Percentiles rank a stretch among this genome's conserved stretches.
Conservation (phyloP, 2,797 vertebrate genomes). For the Hephaestus fuliginosus region DNA sequence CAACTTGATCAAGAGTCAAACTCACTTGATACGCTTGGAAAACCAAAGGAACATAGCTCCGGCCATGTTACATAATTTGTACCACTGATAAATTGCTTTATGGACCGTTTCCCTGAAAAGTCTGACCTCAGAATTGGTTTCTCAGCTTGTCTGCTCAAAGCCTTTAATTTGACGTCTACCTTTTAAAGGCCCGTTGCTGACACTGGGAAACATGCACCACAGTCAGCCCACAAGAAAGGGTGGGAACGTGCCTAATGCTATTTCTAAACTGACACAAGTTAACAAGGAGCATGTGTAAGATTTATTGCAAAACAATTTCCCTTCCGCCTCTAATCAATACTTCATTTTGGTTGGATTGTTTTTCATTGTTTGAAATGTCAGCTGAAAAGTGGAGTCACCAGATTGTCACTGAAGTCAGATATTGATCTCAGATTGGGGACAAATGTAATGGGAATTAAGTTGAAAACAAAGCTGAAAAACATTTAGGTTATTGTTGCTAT, state of each 20-base stretch:
- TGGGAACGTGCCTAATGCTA: constrained; percentile 66
- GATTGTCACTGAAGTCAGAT: constrained; percentile 42
- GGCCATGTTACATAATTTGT: constrained; percentile 45
- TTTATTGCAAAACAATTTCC: constrained; percentile 69
- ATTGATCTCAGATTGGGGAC: constrained; percentile 21
- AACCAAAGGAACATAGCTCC: constrained; percentile 17
- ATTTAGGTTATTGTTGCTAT: constrained; percentile 16
- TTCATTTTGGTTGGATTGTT: constrained; percentile 54
- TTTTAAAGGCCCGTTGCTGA: constrained; percentile 55
- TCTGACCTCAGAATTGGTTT: constrained; percentile 58
- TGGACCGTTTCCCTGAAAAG: constrained; percentile 49
- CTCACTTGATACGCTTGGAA: constrained; percentile 14
- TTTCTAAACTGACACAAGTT: constrained; percentile 66
- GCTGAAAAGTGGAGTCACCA: constrained; percentile 49
- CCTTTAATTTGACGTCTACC: constrained; percentile 55
- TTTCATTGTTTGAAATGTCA: constrained; percentile 64
- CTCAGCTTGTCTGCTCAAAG: constrained; percentile 44
- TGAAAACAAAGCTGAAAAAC: constrained; percentile 23
- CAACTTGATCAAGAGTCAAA: constrained; percentile 37
- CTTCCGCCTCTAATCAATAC: constrained; percentile 66
- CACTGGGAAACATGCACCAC: constrained; percentile 54
- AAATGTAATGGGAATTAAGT: constrained; percentile 5
- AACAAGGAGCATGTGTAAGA: constrained; percentile 78
- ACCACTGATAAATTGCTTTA: constrained; percentile 49
- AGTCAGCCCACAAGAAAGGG: constrained; percentile 64